Base-by-base conservation (phyloP, 2,797 vertebrate genomes). In the Podargus strigoides region DNA sequence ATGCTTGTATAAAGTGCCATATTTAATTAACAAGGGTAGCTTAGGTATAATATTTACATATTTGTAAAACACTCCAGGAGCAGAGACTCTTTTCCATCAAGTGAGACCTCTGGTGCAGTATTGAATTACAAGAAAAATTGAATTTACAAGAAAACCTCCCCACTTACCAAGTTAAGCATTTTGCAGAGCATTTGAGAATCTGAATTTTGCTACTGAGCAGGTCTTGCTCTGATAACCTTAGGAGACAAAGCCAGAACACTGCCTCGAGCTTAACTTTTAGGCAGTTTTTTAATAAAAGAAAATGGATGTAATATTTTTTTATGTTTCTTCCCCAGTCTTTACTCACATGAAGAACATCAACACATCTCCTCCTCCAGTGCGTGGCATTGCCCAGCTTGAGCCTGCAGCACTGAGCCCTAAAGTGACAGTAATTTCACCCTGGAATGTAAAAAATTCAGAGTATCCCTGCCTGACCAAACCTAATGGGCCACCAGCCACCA, bases 1-100 rank as follows among this genome's bases (percentile, higher is more conserved):
- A 80, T 95, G 82, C 90, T 91, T 90, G 94, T 78, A 79, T 73
- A 88, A 94, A 93, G 85, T 95, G 91, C 89, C 85, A 73, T 94
- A 92, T 92, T 96, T 95, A 94, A 96, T 97, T 96, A 97, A 55
- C 91, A 76, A 59, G 66, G 82, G 85, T 85, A 94, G 79, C 85
- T 83, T 91, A 93, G 92, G 87, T 97, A 90, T 87, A 93, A 84
- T 96, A 95, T 97, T 95, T 95, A 93, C 91, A 91, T 95, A 93
- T 95, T 92, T 96, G 94, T 94, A 95, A 96, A 94, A 76, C 94
- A 93, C 85, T 94, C 94, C 91, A 92, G 89, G 66, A 93, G 87
- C 87, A 89, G 91, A 89, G 82, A 47, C 87, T 96, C 93, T 93
- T 95, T 95, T 84, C 94, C 89, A 73, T 81, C 87, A 73, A 91